These are phyloP conservation scores for Pseudomyrmex concolor DNA, from an alignment of 1,140 invertebrate genomes.

Conservation along the genomic window DNA sequence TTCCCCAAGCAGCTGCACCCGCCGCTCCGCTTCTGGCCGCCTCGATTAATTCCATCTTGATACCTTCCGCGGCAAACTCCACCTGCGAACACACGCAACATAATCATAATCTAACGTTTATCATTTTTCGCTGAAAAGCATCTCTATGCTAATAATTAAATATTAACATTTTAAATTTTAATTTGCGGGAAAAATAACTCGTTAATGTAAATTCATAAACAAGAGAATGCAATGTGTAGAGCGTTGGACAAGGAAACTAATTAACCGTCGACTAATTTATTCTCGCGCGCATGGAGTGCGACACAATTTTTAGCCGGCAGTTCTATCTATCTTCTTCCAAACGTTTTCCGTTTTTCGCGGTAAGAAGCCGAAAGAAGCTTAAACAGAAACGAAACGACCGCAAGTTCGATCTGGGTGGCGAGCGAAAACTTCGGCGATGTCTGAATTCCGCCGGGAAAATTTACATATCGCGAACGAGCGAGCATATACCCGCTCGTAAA, in stretches of 20 bases:
- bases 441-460: slow-evolving; percentile 9
- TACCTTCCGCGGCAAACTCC: slow-evolving; percentile 95
- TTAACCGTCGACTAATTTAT: too few relatives aligned
- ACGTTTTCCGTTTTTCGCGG: background rate
- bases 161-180: too few relatives aligned
- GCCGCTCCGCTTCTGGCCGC: slow-evolving; percentile 93
- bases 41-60: slow-evolving; percentile 95
- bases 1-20: slow-evolving; percentile 94
- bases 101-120: background rate
- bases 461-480: slow-evolving; percentile 42
- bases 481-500: slow-evolving; percentile 22
- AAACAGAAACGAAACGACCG: background rate
- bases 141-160: too few relatives aligned
- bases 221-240: too few relatives aligned
- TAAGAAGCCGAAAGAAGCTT: background rate
- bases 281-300: too few relatives aligned
- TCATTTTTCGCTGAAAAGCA: too few relatives aligned
- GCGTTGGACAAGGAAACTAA: too few relatives aligned
- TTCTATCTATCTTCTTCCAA: too few relatives aligned
- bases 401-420: background rate
- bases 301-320: too few relatives aligned
- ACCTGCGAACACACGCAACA: slow-evolving; percentile 87
- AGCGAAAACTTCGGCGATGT: background rate
- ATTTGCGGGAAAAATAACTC: too few relatives aligned
- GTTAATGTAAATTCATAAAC: too few relatives aligned